Evolutionary conservation across 1,140 invertebrate species (phyloP).

Genomic region (Thaumetopoea pityocampa): DNA sequence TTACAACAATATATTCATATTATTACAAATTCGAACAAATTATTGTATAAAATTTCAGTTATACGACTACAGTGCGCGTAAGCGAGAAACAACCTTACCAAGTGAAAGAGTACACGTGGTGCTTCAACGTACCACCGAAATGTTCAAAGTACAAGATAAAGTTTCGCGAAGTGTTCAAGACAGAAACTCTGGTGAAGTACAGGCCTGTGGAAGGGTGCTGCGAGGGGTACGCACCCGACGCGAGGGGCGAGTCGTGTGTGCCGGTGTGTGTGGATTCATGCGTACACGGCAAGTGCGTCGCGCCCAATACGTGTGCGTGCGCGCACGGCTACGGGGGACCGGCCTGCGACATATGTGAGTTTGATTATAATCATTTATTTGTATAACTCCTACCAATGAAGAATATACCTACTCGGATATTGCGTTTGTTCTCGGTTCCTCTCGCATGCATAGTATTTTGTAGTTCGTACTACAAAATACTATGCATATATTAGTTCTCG

Average conservation of each 20-base stretch:
- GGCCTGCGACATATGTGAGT: conserved; percentile 91
- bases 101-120: conserved; percentile 87
- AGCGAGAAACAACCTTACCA: conserved; percentile 89
- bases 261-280: conserved; percentile 89
- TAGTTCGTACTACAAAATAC: too few species aligned
- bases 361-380: too few species aligned
- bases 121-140: conserved; percentile 87
- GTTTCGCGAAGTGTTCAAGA: conserved; percentile 83
- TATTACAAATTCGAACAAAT: background rate
- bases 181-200: conserved; percentile 82
- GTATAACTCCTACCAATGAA: too few species aligned
- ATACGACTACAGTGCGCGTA: conserved; percentile 82
- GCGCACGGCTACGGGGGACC: conserved; percentile 91
- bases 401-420: too few species aligned
- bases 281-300: conserved; percentile 88
- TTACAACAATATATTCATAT: too few species aligned
- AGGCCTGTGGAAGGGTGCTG: conserved; percentile 90
- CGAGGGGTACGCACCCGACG: conserved; percentile 81
- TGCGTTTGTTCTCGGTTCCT: too few species aligned
- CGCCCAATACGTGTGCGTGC: conserved; percentile 91
- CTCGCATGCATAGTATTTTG: too few species aligned
- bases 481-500: too few species aligned
- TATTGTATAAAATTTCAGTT: conserved; percentile 74
- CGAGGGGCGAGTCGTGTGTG: conserved; percentile 80
- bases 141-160: conserved; percentile 91